Evolutionary conservation across 2,888 invertebrate species (phyloP), one percentile per base, ranked within the genome.

Genomic region (Euproctis similis): DNA sequence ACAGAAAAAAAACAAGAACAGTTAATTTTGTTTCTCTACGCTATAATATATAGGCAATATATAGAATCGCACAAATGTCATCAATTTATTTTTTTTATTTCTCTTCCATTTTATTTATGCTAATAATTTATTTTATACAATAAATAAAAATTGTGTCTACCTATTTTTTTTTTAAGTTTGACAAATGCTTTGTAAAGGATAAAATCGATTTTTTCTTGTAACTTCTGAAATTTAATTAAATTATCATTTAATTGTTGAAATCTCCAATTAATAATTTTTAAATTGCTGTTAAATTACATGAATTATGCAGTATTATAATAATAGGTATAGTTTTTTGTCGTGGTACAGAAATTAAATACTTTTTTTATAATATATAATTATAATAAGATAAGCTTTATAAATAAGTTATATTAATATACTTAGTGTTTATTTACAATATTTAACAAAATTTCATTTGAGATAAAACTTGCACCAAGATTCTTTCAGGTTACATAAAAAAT

Each of bases 1-100:
- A n/a, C n/a, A n/a, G n/a, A n/a, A n/a, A n/a, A n/a, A n/a, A 72
- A 84, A 84, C 80, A 74, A 81, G 81, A 80, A 80, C 76, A n/a
- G 73, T 78, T 70, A 63, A 69, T 75, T 67, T 66, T 65, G 68
- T n/a, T 73, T 63, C 55, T 72, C 71, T 72, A 74, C 64, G 57
- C 72, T 78, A n/a, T n/a, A n/a, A n/a, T n/a, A n/a, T n/a, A n/a
- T n/a, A n/a, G n/a, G n/a, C n/a, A n/a, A n/a, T n/a, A n/a, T n/a
- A n/a, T n/a, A 81, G 64, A 70, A 57, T 71, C 67, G 74, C 64
- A 71, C 70, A 56, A 68, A 58, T 71, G 64, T 66, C n/a, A n/a
- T 80, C 77, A 78, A 77, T 76, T 80, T 74, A 70, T 74, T 70
- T 63, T 74, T 67, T 72, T 76, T 65, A 53, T 68, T 65, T 65